phyloP scores from a whole-genome alignment of 2,888 invertebrate genomes.

The Cryptus viduatorius region DNA sequence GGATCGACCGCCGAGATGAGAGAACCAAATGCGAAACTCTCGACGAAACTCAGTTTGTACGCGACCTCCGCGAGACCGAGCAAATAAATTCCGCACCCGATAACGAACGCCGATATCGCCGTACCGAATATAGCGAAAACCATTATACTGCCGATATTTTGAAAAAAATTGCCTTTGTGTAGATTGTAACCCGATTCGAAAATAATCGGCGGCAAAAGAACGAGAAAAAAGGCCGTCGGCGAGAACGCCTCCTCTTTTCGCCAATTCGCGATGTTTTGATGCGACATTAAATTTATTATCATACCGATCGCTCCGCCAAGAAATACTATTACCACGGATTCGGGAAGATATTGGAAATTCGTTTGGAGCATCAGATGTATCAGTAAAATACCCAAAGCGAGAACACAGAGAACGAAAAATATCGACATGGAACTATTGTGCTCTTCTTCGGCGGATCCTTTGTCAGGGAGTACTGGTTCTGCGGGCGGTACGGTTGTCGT shows the following conservation, averaged over 20 bases:
- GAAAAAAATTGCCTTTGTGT: constrained; percentile 98
- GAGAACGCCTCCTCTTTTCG: constrained; percentile 99
- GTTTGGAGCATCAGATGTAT: constrained; percentile 98
- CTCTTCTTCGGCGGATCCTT: constrained; percentile 97
- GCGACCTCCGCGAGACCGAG: constrained; percentile 96
- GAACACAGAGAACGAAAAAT: constrained; percentile 98
- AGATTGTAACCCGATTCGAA: constrained; percentile 99
- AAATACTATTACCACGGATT: constrained; percentile 98
- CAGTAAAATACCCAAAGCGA: constrained; percentile 96
- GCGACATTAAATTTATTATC: constrained; percentile 94
- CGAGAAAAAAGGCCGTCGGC: constrained; percentile 98
- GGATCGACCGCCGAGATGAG: constrained; percentile 99
- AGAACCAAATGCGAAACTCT: constrained; percentile 99
- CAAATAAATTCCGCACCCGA: constrained; percentile 98
- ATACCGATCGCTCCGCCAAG: constrained; percentile 97
- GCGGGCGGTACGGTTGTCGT: constrained; percentile 87
- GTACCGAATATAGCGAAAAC: constrained; percentile 99
- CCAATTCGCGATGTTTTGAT: constrained; percentile 96
- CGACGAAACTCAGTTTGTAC: constrained; percentile 96
- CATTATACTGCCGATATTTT: constrained; percentile 99
- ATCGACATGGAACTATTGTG: constrained; percentile 98
- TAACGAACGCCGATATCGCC: constrained; percentile 97
- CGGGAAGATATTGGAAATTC: constrained; percentile 98
- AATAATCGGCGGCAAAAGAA: constrained; percentile 98
- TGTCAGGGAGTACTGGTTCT: constrained; percentile 94